phyloP scores from a whole-genome alignment of 1,140 invertebrate genomes.

The Pissodes strobi region DNA sequence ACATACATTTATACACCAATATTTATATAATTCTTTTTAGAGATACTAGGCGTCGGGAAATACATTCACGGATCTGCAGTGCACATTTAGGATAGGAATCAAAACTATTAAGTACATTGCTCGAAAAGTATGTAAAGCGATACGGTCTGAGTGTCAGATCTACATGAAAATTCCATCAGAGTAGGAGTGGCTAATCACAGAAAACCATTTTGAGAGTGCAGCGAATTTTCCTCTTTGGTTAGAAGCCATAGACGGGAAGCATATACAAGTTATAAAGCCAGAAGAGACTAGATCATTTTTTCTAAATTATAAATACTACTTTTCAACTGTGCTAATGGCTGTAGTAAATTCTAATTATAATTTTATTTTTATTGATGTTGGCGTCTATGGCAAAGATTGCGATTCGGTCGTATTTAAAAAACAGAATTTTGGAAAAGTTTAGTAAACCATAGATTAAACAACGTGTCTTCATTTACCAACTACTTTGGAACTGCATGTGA shows the following conservation, averaged over 20 bases:
- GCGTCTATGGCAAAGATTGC: slow-evolving; percentile 54
- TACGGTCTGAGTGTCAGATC: slow-evolving; percentile 46
- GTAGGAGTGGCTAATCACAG: slow-evolving; percentile 40
- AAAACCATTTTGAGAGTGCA: slow-evolving; percentile 32
- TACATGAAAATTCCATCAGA: slow-evolving; percentile 3
- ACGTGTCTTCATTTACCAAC: too few species aligned
- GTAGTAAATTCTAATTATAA: slow-evolving; percentile 6
- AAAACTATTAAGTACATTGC: slow-evolving; percentile 37
- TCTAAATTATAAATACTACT: slow-evolving; percentile 51
- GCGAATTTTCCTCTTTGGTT: slow-evolving; percentile 54
- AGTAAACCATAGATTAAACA: slow-evolving; percentile 34
- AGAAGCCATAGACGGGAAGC: slow-evolving; percentile 55
- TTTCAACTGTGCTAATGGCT: slow-evolving; percentile 43
- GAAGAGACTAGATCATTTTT: slow-evolving; percentile 47
- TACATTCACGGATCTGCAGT: slow-evolving; percentile 41
- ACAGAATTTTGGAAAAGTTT: slow-evolving; percentile 42
- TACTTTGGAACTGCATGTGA: too few species aligned
- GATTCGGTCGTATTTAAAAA: slow-evolving; percentile 54
- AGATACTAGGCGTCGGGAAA: too few species aligned
- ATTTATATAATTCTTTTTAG: too few species aligned
- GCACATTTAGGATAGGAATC: slow-evolving; percentile 36
- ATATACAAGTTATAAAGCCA: slow-evolving; percentile 51
- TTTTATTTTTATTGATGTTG: too few species aligned
- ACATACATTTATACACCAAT: too few species aligned
- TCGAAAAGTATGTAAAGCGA: slow-evolving; percentile 43